Evolutionary conservation across 2,113 vertebrate species (phyloP).

Genomic region (Corythaixoides concolor): DNA sequence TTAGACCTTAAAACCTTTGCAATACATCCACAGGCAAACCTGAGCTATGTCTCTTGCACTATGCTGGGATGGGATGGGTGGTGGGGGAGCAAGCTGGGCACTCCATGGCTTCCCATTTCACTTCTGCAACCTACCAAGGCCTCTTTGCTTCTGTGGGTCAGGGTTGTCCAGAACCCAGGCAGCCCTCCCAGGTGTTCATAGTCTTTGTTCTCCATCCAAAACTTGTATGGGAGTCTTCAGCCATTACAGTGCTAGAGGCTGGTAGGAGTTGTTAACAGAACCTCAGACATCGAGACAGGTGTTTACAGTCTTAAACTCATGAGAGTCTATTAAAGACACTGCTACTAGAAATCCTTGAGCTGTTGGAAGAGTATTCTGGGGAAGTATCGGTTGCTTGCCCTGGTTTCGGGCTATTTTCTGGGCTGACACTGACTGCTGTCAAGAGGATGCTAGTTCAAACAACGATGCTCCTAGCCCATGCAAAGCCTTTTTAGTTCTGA

Average conservation of each 20-base stretch:
- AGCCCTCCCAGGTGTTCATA: neutral
- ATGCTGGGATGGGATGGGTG: too few species aligned
- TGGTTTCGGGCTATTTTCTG: neutral
- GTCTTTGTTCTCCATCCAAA: neutral
- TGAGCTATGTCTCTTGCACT: neutral
- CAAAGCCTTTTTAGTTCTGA: neutral
- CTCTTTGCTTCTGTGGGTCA: neutral
- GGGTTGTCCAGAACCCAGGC: neutral
- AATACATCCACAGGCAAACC: neutral
- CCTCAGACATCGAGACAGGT: rapidly evolving
- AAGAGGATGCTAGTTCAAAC: neutral
- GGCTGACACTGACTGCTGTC: neutral
- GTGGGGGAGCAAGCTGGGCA: neutral
- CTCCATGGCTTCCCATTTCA: neutral
- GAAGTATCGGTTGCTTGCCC: neutral
- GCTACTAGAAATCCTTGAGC: neutral
- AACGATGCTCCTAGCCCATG: neutral
- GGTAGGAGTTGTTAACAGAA: neutral
- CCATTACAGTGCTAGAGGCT: neutral
- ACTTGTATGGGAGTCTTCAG: neutral
- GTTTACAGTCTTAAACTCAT: neutral
- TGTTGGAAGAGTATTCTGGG: neutral
- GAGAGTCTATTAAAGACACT: neutral
- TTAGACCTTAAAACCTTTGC: neutral
- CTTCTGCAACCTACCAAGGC: rapidly evolving